phyloP scores from a whole-genome alignment of 2,113 vertebrate genomes.

The Bufo bufo region DNA sequence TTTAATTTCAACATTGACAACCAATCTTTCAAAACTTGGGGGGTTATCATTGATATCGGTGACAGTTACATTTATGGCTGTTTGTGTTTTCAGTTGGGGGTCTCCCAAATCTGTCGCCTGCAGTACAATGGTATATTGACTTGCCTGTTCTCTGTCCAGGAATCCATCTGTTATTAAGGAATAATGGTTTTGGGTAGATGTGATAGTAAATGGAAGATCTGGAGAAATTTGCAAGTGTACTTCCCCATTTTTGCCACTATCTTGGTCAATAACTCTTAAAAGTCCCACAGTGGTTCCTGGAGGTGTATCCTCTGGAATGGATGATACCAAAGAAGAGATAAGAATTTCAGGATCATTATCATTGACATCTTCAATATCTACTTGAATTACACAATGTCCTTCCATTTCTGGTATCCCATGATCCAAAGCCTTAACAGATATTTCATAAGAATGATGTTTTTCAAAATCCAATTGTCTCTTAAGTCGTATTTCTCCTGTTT shows the following conservation, averaged over 20 bases:
- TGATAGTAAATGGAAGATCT: constrained; percentile 65
- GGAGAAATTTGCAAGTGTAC: constrained; percentile 73
- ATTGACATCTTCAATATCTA: constrained; percentile 75
- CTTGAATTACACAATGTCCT: constrained; percentile 78
- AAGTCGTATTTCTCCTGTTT: constrained; percentile 76
- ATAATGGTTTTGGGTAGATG: constrained; percentile 68
- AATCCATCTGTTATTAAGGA: constrained; percentile 62
- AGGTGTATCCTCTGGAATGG: constrained; percentile 75
- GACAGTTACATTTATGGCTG: constrained; percentile 61
- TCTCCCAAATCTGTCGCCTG: constrained; percentile 64
- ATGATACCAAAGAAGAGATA: constrained; percentile 75
- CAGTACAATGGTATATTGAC: constrained; percentile 64
- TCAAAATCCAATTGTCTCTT: constrained; percentile 79
- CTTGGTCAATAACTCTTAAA: constrained; percentile 78
- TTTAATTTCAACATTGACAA: constrained; percentile 60
- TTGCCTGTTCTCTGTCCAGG: constrained; percentile 63
- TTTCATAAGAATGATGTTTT: constrained; percentile 76
- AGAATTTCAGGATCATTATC: constrained; percentile 77
- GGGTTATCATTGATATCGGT: constrained; percentile 71
- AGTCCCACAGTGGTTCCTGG: constrained; percentile 79
- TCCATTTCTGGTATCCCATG: constrained; percentile 81
- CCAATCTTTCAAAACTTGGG: constrained; percentile 62
- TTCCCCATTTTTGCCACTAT: constrained; percentile 76
- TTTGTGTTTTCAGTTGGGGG: constrained; percentile 61
- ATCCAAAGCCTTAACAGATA: constrained; percentile 80